Conservation (phyloP, 2,113 vertebrate genomes). For the Stomatorhinus ivindoensis region DNA sequence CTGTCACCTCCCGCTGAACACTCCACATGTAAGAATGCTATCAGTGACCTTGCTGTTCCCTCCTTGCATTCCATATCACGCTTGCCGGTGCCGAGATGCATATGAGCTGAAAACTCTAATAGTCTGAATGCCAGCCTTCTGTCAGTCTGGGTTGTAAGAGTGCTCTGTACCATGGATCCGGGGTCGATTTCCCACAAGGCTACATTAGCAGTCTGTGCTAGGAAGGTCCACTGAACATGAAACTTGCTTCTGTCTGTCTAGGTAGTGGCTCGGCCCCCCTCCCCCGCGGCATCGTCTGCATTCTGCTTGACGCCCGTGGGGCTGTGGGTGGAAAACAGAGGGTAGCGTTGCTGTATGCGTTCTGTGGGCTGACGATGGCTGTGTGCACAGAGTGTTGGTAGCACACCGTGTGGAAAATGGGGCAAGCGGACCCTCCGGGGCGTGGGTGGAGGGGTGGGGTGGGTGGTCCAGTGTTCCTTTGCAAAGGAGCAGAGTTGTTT, state of each 20-base stretch:
- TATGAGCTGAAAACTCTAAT: not conserved
- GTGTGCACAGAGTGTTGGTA: not conserved
- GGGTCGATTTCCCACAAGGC: not conserved
- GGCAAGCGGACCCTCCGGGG: too few relatives aligned
- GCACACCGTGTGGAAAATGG: too few relatives aligned
- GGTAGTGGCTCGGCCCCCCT: not conserved
- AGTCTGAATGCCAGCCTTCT: not conserved
- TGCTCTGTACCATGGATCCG: not conserved
- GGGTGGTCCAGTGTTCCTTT: not conserved
- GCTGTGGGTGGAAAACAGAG: not conserved
- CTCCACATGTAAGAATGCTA: conserved; percentile 45
- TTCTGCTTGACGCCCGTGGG: not conserved
- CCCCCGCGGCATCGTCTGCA: not conserved
- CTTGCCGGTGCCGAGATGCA: not conserved
- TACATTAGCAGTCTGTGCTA: not conserved
- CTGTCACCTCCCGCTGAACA: conserved; percentile 32
- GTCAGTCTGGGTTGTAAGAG: not conserved
- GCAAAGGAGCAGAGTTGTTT: not conserved
- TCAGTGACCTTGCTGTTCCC: not conserved
- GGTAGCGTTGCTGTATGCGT: not conserved
- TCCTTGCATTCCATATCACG: not conserved
- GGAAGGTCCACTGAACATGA: not conserved
- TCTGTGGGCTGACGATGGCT: not conserved
- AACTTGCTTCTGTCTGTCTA: not conserved
- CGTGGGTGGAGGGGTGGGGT: too few relatives aligned